Conservation (phyloP, 2,113 vertebrate species). For the Diglossa brunneiventris region DNA sequence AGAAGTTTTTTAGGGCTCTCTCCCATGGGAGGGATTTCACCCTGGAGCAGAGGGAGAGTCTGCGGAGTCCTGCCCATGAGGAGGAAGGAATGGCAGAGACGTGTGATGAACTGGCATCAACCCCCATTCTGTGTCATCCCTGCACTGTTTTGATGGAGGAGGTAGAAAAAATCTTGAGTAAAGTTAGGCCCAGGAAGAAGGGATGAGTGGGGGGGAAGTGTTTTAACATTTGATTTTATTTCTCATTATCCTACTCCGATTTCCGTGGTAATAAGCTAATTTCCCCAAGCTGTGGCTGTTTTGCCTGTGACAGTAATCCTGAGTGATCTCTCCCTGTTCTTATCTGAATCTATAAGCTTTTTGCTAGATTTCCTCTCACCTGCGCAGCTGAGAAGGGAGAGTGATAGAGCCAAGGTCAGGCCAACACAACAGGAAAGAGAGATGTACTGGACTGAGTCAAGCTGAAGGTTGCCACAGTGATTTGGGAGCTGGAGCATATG, state of each 20-base stretch:
- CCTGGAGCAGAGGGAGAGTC: background rate
- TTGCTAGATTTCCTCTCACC: background rate
- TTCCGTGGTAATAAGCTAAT: background rate
- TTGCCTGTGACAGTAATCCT: background rate
- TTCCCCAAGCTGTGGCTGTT: background rate
- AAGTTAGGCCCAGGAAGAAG: background rate
- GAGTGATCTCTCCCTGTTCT: background rate
- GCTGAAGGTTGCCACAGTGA: background rate
- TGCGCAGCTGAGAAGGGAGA: background rate
- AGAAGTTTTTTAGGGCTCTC: background rate
- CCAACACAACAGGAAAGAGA: background rate
- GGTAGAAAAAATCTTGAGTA: background rate
- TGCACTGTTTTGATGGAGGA: background rate
- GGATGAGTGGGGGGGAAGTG: background rate
- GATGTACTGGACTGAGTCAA: background rate
- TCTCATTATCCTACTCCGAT: background rate
- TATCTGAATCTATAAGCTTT: background rate
- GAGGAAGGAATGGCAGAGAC: background rate
- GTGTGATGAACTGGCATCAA: rapidly evolving
- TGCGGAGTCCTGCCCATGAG: background rate
- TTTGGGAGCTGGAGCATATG: background rate
- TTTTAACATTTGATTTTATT: background rate
- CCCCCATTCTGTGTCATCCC: background rate
- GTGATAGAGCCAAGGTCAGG: background rate
- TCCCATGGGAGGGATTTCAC: background rate